phyloP scores from a whole-genome alignment of 2,113 vertebrate genomes.

The Myocastor coypus region DNA sequence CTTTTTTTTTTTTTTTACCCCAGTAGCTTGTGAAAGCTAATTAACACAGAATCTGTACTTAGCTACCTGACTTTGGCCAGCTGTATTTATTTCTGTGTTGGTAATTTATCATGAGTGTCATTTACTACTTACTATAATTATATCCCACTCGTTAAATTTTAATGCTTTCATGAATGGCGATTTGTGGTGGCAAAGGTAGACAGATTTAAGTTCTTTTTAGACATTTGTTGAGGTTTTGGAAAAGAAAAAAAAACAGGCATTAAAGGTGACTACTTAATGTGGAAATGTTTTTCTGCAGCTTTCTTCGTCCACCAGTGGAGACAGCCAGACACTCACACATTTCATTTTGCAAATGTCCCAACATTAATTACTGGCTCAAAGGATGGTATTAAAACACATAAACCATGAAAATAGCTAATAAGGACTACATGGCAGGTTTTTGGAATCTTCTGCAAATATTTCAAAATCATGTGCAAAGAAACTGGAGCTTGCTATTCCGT shows the following conservation, averaged over 20 bases:
- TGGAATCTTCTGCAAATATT: neutral
- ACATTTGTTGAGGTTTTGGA: neutral
- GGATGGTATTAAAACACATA: neutral
- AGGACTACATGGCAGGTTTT: neutral
- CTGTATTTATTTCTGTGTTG: neutral
- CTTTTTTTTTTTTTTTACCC: neutral
- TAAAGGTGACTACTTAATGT: neutral
- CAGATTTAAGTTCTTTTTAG: neutral
- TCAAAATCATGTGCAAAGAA: neutral
- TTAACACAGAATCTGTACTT: neutral
- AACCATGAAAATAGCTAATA: neutral
- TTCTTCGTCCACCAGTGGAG: neutral
- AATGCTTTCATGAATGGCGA: conserved; percentile 13
- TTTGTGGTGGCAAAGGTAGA: neutral
- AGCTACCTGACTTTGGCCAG: neutral
- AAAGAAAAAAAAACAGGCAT: neutral
- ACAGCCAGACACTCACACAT: neutral
- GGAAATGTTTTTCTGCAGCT: neutral
- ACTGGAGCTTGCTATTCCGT: neutral
- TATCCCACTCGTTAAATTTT: neutral
- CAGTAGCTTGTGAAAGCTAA: neutral
- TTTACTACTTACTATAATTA: neutral
- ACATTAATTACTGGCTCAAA: neutral
- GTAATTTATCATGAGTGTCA: neutral
- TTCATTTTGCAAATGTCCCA: neutral